phyloP scores from a whole-genome alignment of 2,888 invertebrate genomes.

The Erannis defoliaria region DNA sequence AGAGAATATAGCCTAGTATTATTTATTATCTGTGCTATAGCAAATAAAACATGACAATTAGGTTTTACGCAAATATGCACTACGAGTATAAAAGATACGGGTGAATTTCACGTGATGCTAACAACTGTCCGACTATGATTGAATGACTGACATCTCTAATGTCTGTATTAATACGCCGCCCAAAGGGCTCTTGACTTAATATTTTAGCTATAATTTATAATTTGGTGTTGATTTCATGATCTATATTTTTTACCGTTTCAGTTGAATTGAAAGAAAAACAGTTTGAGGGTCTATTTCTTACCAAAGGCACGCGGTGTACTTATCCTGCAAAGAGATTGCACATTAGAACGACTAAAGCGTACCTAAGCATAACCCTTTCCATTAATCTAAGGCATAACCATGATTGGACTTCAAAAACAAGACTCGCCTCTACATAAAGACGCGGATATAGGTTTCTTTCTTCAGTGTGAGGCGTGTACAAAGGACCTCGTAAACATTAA shows the following conservation, averaged over 20 bases:
- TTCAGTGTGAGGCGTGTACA: conserved; percentile 61
- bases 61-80: conserved; percentile 25
- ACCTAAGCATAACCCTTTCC: no score
- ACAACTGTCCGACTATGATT: background rate
- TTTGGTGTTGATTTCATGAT: no score
- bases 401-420: conserved; percentile 11
- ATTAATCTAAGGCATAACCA: no score
- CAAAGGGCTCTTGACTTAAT: no score
- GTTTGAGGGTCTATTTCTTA: no score
- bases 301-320: background rate
- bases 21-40: no score
- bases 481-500: conserved; percentile 69
- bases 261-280: no score
- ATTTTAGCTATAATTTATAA: no score
- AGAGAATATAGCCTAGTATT: conserved; percentile 24
- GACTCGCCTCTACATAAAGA: conserved; percentile 41
- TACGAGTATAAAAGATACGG: background rate
- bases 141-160: no score
- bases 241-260: no score
- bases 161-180: no score
- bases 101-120: background rate
- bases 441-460: conserved; percentile 60
- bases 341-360: background rate
- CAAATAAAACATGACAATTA: conserved; percentile 37
- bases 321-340: background rate